A percentile compares a stretch with the other conserved stretches of the same genome.
phyloP scores from a whole-genome alignment of 2,888 invertebrate species.

The Teleiodes luculella region DNA sequence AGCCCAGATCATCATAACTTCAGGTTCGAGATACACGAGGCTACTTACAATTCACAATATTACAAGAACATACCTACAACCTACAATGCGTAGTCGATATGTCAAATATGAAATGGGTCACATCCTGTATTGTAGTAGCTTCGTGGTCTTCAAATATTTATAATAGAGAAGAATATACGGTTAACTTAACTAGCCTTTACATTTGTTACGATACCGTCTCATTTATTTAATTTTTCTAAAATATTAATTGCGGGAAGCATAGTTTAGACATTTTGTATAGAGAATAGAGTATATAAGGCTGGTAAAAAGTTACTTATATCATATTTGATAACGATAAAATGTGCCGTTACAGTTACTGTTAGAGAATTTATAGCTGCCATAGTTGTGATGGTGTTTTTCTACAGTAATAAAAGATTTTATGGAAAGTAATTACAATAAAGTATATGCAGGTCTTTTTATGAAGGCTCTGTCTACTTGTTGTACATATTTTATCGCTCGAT shows the following conservation, averaged over 20 bases:
- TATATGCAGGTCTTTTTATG: not conserved
- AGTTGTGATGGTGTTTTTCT: not conserved
- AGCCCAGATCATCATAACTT: too few relatives aligned
- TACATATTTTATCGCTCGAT: conserved; percentile 21
- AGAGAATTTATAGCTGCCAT: not conserved
- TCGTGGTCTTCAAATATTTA: too few relatives aligned
- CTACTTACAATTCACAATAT: too few relatives aligned
- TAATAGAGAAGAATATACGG: too few relatives aligned
- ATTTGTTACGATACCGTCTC: not conserved
- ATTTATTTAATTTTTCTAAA: not conserved
- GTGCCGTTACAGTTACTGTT: not conserved
- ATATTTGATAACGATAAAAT: not conserved
- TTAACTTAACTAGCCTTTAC: too few relatives aligned
- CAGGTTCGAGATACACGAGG: too few relatives aligned
- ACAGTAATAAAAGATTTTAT: not conserved
- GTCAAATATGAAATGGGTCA: too few relatives aligned
- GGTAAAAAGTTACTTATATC: not conserved
- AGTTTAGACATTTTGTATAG: not conserved
- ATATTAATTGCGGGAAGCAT: not conserved
- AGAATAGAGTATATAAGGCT: not conserved
- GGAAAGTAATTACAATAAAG: not conserved
- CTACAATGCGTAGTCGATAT: too few relatives aligned
- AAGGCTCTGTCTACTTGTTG: too few relatives aligned
- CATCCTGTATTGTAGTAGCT: too few relatives aligned
- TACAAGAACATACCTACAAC: too few relatives aligned